These are phyloP conservation scores for Tetranychus piercei DNA, from an alignment of 2,888 invertebrate species.

Conservation along the genomic window DNA sequence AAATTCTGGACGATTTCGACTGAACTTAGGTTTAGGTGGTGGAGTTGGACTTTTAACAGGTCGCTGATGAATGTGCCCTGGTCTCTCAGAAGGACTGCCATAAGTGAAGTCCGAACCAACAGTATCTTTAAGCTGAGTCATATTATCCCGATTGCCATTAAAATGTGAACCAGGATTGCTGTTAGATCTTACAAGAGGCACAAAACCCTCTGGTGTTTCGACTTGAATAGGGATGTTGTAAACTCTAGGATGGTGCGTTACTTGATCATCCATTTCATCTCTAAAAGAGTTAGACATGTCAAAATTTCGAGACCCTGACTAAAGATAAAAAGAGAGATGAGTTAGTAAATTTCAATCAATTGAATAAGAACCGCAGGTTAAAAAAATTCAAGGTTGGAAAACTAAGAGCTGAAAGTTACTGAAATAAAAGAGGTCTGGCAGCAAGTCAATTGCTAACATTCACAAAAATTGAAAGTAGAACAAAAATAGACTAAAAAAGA, in stretches of 20 bases:
- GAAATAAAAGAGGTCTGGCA: too few relatives aligned
- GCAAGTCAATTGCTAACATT: too few relatives aligned
- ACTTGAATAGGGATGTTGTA: slow-evolving; percentile 27
- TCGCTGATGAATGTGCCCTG: not conserved
- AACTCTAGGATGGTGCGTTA: slow-evolving; percentile 18
- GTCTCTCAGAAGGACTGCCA: not conserved
- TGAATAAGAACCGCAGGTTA: too few relatives aligned
- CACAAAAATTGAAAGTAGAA: too few relatives aligned
- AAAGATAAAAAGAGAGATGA: not conserved
- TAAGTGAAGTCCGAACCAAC: not conserved
- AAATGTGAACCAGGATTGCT: not conserved
- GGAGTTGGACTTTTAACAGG: not conserved
- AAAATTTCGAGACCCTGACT: not conserved
- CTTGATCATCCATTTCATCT: not conserved
- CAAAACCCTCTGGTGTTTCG: slow-evolving; percentile 18
- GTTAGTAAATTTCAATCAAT: too few relatives aligned
- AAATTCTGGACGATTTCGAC: not conserved
- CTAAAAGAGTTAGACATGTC: not conserved
- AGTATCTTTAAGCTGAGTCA: not conserved
- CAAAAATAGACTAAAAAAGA: too few relatives aligned
- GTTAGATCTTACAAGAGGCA: not conserved
- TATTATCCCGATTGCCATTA: not conserved
- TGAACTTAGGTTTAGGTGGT: slow-evolving; percentile 1
- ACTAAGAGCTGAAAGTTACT: too few relatives aligned
- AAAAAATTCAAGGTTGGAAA: too few relatives aligned